Percentiles rank a stretch among this genome's conserved stretches.
Evolutionary conservation across 2,888 invertebrate genomes (phyloP).

Genomic region (Drosophila falleni): DNA sequence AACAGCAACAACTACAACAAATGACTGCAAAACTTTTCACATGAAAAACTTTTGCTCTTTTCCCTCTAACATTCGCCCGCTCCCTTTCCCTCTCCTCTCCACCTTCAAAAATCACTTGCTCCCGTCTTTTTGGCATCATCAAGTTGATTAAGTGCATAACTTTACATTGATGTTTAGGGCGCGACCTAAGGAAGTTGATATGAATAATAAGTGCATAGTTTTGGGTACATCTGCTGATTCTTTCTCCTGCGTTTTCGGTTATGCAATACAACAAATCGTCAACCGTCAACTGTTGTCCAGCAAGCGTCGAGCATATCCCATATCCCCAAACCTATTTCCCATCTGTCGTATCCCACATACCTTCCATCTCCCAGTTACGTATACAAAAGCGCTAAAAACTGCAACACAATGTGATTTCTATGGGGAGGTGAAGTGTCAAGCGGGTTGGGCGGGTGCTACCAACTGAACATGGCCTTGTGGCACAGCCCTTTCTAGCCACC

Average conservation of each 20-base stretch:
- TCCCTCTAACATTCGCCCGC: neutral
- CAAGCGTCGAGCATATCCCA: neutral
- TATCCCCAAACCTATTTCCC: neutral
- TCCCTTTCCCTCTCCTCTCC: neutral
- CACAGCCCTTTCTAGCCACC: conserved; percentile 1
- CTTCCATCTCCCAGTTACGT: conserved; percentile 39
- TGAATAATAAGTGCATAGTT: neutral
- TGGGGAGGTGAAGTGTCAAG: conserved; percentile 13
- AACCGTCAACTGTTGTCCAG: conserved; percentile 44
- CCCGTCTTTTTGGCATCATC: conserved; percentile 43
- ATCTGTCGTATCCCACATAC: neutral
- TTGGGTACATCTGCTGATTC: neutral
- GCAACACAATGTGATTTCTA: conserved; percentile 30
- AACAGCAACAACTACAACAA: conserved; percentile 15
- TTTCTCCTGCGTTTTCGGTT: conserved; percentile 8
- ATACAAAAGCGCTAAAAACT: conserved; percentile 53
- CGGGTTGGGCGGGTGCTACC: conserved; percentile 10
- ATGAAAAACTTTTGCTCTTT: conserved; percentile 32
- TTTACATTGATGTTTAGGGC: conserved; percentile 47
- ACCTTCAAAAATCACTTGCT: conserved; percentile 6
- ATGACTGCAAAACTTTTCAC: conserved; percentile 46
- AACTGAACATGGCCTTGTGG: conserved; percentile 51
- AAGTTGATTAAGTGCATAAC: conserved; percentile 71
- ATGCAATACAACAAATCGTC: conserved; percentile 43
- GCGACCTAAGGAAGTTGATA: conserved; percentile 1